Percentiles rank a stretch among this genome's conserved stretches.
Evolutionary conservation across 2,113 vertebrate genomes (phyloP).

Genomic region (Rhagologus leucostigma): DNA sequence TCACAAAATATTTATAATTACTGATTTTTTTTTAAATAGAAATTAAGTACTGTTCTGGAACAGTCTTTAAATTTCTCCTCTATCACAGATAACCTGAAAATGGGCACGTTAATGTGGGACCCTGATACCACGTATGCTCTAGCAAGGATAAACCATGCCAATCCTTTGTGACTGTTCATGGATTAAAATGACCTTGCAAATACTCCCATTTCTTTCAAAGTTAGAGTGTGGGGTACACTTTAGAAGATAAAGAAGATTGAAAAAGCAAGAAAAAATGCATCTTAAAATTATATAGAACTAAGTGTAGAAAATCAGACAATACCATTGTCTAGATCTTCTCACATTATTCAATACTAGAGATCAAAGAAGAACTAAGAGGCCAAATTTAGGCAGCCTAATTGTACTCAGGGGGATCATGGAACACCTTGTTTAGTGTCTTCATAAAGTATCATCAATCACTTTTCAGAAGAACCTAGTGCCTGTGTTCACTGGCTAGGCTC

Average conservation of each 20-base stretch:
- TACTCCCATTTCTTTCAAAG: neutral
- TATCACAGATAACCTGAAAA: neutral
- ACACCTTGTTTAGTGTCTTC: neutral
- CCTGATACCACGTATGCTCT: neutral
- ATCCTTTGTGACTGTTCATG: neutral
- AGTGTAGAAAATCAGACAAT: neutral
- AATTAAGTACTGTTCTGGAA: neutral
- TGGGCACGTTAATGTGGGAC: neutral
- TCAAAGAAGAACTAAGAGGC: neutral
- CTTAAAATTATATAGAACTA: neutral
- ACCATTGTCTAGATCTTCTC: neutral
- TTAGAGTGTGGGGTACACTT: neutral
- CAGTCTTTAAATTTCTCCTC: neutral
- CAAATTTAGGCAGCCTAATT: neutral
- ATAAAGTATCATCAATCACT: neutral
- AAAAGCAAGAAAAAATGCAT: neutral
- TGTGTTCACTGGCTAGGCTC: neutral
- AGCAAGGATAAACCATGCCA: neutral
- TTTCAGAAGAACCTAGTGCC: neutral
- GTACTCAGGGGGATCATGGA: neutral
- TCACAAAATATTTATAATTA: neutral
- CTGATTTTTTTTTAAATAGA: neutral
- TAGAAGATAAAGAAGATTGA: neutral
- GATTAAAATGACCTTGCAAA: neutral
- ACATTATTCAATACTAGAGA: neutral